phyloP scores from a whole-genome alignment of 2,113 vertebrate genomes.

The Hyperopisus bebe region DNA sequence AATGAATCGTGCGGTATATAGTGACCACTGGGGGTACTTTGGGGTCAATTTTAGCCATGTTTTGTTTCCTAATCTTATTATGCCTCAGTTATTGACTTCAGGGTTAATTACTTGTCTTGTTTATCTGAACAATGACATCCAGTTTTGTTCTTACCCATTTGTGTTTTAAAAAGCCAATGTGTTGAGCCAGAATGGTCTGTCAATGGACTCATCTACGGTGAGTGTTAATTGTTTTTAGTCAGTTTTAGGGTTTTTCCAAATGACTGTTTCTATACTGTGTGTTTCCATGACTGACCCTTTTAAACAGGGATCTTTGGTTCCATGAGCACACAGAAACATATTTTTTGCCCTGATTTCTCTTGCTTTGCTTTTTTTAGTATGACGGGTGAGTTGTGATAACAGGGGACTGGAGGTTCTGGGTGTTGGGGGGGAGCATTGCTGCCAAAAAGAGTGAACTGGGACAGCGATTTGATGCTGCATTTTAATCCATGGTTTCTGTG shows the following conservation, averaged over 20 bases:
- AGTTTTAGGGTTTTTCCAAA: background rate
- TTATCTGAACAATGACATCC: background rate
- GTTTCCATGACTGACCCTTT: background rate
- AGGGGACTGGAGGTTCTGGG: background rate
- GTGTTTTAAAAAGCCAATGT: background rate
- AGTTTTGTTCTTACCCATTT: background rate
- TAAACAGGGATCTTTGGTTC: slow-evolving; percentile 12
- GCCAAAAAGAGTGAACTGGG: slow-evolving; percentile 18
- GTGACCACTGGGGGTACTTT: background rate
- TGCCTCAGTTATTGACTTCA: background rate
- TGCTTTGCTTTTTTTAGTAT: background rate
- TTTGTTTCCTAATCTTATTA: background rate
- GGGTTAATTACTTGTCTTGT: background rate
- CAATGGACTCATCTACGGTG: background rate
- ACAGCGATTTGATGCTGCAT: slow-evolving; percentile 20
- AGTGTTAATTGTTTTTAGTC: no score
- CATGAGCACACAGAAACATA: slow-evolving; percentile 12
- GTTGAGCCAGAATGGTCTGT: background rate
- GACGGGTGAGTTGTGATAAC: slow-evolving; percentile 5
- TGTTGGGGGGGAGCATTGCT: slow-evolving; percentile 12
- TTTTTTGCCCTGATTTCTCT: slow-evolving; percentile 21
- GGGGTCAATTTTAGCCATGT: background rate
- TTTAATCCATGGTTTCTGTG: slow-evolving; percentile 18
- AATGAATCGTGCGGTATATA: background rate
- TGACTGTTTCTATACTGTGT: background rate